phyloP scores from a whole-genome alignment of 2,888 invertebrate species.

The Graphium colonna region DNA sequence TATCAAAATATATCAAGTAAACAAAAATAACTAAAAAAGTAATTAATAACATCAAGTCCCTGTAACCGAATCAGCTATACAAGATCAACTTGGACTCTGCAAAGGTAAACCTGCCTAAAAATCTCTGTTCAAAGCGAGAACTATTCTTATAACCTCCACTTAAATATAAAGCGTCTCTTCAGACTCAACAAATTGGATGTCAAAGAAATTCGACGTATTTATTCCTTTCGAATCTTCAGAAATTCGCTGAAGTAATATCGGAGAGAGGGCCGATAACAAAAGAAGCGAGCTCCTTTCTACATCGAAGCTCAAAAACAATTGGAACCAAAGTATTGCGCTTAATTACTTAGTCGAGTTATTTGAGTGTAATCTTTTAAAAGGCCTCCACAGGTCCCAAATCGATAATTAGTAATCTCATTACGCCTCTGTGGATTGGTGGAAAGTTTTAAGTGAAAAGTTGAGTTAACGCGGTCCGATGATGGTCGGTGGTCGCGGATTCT shows the following conservation, averaged over 20 bases:
- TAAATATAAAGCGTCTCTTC: not conserved
- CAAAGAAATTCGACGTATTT: constrained; percentile 11
- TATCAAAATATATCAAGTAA: no score
- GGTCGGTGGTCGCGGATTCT: constrained; percentile 21
- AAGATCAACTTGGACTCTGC: no score
- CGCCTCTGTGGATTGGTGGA: constrained; percentile 28
- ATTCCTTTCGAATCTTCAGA: constrained; percentile 6
- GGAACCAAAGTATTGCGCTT: constrained; percentile 34
- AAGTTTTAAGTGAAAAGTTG: constrained; percentile 39
- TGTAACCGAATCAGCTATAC: no score
- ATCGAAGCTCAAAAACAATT: constrained; percentile 19
- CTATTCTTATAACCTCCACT: not conserved
- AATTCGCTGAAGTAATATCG: not conserved
- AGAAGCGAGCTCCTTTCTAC: constrained; percentile 2
- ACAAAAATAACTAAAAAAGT: no score
- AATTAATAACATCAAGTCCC: no score
- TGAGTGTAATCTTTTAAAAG: constrained; percentile 32
- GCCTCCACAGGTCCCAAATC: constrained; percentile 31
- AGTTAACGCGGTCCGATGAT: constrained; percentile 21
- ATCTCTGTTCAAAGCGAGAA: no score
- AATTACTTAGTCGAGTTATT: constrained; percentile 36
- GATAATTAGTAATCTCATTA: constrained; percentile 41
- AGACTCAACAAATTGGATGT: not conserved
- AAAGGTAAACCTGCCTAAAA: no score
- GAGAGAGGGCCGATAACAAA: constrained; percentile 10